phyloP scores from a whole-genome alignment of 2,113 vertebrate species.

The Uria aalge region DNA sequence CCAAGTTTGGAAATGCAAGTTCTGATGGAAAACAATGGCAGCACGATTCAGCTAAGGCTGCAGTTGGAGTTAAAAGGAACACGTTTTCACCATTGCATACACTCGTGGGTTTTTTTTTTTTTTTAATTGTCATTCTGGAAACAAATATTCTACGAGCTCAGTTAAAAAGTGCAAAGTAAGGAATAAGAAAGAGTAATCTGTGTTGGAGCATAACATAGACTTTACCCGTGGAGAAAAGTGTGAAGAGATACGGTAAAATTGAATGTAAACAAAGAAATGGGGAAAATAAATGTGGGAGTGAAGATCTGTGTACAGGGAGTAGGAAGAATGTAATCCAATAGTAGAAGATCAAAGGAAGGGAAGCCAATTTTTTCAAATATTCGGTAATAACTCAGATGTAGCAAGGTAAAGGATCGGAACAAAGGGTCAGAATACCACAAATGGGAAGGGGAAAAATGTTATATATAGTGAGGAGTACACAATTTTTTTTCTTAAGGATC shows the following conservation, averaged over 20 bases:
- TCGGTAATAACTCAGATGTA: neutral
- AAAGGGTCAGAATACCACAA: neutral
- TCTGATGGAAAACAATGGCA: conserved; percentile 61
- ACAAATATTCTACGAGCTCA: neutral
- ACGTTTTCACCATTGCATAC: neutral
- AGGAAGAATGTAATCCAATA: conserved; percentile 14
- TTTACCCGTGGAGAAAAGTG: conserved; percentile 16
- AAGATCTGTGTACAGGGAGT: neutral
- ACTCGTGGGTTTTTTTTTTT: neutral
- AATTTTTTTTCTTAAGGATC: neutral
- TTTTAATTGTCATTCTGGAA: neutral
- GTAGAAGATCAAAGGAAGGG: conserved; percentile 34
- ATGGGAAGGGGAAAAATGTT: neutral
- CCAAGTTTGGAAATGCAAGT: conserved; percentile 71
- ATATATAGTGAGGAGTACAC: fast-evolving
- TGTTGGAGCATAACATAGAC: conserved; percentile 19
- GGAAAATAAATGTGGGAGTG: conserved; percentile 32
- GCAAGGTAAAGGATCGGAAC: neutral
- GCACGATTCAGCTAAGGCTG: conserved; percentile 45
- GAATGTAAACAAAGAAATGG: conserved; percentile 53
- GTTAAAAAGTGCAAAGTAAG: conserved; percentile 34
- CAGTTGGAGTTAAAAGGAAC: conserved; percentile 42
- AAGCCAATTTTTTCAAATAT: conserved; percentile 35
- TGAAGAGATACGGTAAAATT: conserved; percentile 48
- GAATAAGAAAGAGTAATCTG: neutral